Conservation (phyloP, 2,888 invertebrate species). For the Trachelus tabidus region DNA sequence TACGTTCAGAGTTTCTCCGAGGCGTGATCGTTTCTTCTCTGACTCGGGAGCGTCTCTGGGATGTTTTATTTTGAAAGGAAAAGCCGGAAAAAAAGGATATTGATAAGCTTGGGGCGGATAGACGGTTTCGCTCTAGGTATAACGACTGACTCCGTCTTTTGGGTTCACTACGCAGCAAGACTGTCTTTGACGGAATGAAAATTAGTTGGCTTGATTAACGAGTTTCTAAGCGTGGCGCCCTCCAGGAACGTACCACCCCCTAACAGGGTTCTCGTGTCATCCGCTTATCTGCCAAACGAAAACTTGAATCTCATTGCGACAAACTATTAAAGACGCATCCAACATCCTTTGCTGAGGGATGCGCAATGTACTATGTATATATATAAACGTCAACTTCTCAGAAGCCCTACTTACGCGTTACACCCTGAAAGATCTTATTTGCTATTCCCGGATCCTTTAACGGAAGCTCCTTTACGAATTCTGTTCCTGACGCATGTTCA, state of each 20-base stretch:
- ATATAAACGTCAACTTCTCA: neutral
- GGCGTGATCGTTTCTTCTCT: neutral
- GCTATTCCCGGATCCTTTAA: neutral
- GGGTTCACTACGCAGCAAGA: neutral
- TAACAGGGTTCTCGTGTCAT: neutral
- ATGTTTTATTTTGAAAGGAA: neutral
- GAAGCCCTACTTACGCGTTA: neutral
- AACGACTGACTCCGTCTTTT: conserved; percentile 12
- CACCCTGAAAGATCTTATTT: neutral
- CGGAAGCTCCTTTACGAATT: neutral
- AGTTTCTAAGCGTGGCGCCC: neutral
- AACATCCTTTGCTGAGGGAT: neutral
- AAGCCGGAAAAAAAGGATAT: conserved; percentile 13
- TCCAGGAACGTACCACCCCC: neutral
- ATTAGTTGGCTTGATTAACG: conserved; percentile 8
- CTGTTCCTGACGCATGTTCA: neutral
- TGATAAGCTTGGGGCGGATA: conserved; percentile 18
- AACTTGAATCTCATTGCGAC: conserved; percentile 1
- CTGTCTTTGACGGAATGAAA: conserved; percentile 7
- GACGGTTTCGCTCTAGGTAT: conserved; percentile 1
- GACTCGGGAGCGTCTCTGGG: neutral
- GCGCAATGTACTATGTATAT: neutral
- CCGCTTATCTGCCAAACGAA: conserved; percentile 2
- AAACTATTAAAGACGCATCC: conserved; percentile 9
- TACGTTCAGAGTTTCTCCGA: neutral